Evolutionary conservation across 1,140 invertebrate species (phyloP).

Genomic region (Caerostris extrusa): DNA sequence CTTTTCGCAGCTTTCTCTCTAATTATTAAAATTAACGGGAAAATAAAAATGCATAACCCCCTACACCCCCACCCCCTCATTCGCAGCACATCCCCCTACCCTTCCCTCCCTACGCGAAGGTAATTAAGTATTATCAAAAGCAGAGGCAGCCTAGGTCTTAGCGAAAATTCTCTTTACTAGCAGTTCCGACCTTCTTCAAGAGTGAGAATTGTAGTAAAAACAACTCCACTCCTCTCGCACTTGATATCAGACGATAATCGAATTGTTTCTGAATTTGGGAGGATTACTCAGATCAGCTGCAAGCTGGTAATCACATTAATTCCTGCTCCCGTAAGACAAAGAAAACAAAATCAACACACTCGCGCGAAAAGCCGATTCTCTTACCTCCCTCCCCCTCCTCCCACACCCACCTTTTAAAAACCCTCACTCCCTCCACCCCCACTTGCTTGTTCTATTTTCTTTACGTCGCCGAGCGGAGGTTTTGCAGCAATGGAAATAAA

Average conservation of each 20-base stretch:
- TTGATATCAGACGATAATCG: conserved; percentile 77
- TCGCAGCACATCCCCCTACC: too few species aligned
- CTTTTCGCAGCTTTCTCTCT: conserved; percentile 25
- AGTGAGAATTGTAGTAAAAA: conserved; percentile 24
- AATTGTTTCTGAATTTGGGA: conserved; percentile 72
- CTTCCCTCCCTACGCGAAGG: background rate
- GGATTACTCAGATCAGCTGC: conserved; percentile 75
- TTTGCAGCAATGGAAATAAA: conserved; percentile 72
- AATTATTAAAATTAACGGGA: conserved; percentile 76
- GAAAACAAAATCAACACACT: conserved; percentile 57
- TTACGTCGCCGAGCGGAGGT: conserved; percentile 46
- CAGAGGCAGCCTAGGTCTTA: background rate
- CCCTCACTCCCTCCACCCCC: background rate
- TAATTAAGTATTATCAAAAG: conserved; percentile 74
- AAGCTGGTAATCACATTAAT: conserved; percentile 62
- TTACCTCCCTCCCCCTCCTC: background rate
- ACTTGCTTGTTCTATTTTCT: conserved; percentile 50
- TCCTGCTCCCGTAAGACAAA: conserved; percentile 44
- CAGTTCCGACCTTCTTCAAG: conserved; percentile 25
- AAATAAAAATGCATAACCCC: conserved; percentile 45
- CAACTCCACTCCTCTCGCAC: conserved; percentile 59
- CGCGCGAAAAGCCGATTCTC: background rate
- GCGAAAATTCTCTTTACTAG: conserved; percentile 42
- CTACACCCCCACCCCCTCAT: background rate
- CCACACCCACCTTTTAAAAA: background rate